phyloP scores from a whole-genome alignment of 2,797 vertebrate species.

The Nothura maculosa region DNA sequence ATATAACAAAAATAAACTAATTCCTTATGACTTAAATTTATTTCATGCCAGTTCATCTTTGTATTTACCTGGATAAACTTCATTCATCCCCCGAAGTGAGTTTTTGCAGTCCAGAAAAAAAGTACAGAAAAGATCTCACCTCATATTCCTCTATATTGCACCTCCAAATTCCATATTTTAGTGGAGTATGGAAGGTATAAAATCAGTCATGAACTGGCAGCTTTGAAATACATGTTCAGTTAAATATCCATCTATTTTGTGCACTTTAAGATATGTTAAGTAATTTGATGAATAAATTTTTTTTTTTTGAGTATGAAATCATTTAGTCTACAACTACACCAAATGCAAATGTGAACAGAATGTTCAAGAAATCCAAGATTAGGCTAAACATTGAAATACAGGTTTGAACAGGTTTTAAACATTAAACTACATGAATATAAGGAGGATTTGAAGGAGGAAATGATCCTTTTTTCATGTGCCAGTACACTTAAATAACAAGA shows the following conservation, averaged over 20 bases:
- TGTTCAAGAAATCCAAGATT: background rate
- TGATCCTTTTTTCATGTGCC: background rate
- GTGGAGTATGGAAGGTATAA: background rate
- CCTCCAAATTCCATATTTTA: background rate
- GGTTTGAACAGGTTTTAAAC: too few species aligned
- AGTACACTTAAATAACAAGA: background rate
- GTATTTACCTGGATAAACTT: background rate
- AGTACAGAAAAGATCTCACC: background rate
- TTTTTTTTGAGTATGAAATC: background rate
- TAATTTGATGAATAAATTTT: background rate
- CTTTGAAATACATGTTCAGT: background rate
- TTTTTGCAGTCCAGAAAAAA: background rate
- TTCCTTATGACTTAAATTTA: background rate
- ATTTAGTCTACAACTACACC: background rate
- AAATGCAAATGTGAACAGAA: background rate
- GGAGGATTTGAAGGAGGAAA: background rate
- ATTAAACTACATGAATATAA: background rate
- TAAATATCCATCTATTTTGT: background rate
- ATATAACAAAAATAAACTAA: background rate
- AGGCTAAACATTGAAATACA: background rate
- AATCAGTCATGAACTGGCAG: background rate
- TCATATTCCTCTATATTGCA: too few species aligned
- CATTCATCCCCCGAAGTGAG: background rate
- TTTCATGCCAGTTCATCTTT: background rate
- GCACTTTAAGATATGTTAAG: background rate